Evolutionary conservation across 2,113 vertebrate species (phyloP).

Genomic region (Pogonocichla stellata): DNA sequence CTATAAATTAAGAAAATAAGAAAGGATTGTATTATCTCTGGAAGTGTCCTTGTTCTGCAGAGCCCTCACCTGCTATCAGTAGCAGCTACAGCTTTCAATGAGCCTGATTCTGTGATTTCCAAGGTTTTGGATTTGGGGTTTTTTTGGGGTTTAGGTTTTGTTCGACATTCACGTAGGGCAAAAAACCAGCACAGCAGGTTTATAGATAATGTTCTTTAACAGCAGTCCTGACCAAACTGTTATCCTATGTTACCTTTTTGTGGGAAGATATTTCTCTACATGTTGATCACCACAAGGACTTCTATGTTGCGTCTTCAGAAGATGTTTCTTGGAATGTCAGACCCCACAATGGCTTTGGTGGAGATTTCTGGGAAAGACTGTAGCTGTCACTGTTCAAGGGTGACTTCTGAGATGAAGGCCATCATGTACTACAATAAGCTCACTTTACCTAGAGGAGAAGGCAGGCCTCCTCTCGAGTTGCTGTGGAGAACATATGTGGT

Average conservation of each 20-base stretch:
- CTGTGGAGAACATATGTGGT: not conserved
- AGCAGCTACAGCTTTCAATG: constrained; percentile 5
- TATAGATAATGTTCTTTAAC: not conserved
- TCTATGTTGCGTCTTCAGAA: not conserved
- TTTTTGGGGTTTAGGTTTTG: not conserved
- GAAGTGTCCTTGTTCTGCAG: constrained; percentile 49
- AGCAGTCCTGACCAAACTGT: not conserved
- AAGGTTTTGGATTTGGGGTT: accelerated
- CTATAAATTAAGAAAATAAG: constrained; percentile 63
- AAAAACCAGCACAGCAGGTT: not conserved
- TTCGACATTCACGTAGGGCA: not conserved
- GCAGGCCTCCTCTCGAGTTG: not conserved
- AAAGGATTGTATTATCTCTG: constrained; percentile 13
- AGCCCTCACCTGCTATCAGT: not conserved
- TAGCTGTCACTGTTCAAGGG: not conserved
- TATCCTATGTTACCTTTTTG: not conserved
- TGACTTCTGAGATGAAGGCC: not conserved
- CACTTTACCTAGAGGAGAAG: not conserved
- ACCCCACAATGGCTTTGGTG: not conserved
- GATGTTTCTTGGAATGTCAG: not conserved
- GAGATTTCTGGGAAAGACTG: not conserved
- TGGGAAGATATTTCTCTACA: not conserved
- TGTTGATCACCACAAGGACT: not conserved
- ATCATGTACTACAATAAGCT: not conserved
- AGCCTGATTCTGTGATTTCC: not conserved